A percentile compares a stretch with the other conserved stretches of the same genome.
These are phyloP conservation scores for Sinocyclocheilus maitianheensis DNA, from an alignment of 2,113 vertebrate species.

Conservation along the genomic window DNA sequence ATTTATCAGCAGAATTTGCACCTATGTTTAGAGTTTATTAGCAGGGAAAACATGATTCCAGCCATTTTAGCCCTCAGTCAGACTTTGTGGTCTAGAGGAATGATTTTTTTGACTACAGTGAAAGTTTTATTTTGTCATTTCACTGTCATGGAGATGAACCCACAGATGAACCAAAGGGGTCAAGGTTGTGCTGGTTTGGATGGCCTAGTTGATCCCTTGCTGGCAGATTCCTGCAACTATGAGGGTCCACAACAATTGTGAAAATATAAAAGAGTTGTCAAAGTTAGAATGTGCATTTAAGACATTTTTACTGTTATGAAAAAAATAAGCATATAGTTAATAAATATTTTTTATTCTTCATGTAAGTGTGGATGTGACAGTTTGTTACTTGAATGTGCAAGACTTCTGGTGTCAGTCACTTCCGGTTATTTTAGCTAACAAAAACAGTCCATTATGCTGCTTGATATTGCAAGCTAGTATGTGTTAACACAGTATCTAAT, in stretches of 20 bases:
- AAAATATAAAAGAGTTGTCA: neutral
- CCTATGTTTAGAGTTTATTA: neutral
- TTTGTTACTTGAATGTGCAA: too few species aligned
- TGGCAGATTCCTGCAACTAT: neutral
- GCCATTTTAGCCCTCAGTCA: neutral
- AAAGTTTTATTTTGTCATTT: neutral
- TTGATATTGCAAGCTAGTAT: neutral
- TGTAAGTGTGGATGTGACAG: too few species aligned
- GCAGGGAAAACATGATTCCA: neutral
- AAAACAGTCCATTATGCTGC: neutral
- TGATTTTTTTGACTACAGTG: neutral
- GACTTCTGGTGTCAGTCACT: too few species aligned
- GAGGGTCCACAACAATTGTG: neutral
- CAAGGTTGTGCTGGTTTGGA: neutral
- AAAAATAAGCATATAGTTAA: too few species aligned
- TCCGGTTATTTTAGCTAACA: neutral
- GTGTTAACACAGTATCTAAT: neutral
- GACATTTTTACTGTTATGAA: neutral
- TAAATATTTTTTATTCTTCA: too few species aligned
- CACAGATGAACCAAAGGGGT: neutral
- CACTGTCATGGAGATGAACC: neutral
- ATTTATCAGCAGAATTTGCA: conserved; percentile 16
- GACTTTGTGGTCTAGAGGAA: neutral
- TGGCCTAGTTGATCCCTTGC: neutral
- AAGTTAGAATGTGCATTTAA: neutral